Evolutionary conservation across 2,797 vertebrate species (phyloP).

Genomic region (Poecilia gillii): DNA sequence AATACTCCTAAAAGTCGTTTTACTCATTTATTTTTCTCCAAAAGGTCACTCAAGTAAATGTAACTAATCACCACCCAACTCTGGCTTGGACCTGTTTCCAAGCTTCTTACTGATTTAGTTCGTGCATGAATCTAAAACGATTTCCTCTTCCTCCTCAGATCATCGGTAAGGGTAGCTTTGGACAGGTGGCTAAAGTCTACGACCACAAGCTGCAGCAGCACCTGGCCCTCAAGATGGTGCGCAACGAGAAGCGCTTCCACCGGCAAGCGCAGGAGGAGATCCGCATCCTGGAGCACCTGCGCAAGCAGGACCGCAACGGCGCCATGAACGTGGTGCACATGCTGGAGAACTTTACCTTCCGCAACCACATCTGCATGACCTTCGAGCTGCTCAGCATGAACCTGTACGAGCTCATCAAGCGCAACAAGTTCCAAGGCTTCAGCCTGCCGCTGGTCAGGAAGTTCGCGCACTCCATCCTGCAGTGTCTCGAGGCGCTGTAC

Average conservation of each 20-base stretch:
- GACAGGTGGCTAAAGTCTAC: constrained; percentile 96
- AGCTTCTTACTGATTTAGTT: background rate
- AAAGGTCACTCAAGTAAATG: no score
- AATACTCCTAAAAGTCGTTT: no score
- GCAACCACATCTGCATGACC: constrained; percentile 98
- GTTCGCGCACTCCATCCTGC: constrained; percentile 96
- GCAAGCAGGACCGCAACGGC: constrained; percentile 94
- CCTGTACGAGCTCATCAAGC: constrained; percentile 96
- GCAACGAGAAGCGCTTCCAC: constrained; percentile 97
- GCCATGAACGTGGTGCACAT: constrained; percentile 97
- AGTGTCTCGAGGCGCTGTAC: constrained; percentile 92
- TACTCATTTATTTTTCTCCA: no score
- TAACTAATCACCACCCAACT: no score
- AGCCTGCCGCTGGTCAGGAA: constrained; percentile 94
- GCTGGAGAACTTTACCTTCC: constrained; percentile 97
- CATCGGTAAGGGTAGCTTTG: constrained; percentile 98
- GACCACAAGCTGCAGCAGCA: constrained; percentile 97
- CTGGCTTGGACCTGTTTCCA: background rate
- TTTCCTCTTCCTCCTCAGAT: constrained; percentile 79
- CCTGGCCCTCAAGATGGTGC: constrained; percentile 97
- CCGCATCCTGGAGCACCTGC: constrained; percentile 94
- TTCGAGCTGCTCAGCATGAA: constrained; percentile 98
- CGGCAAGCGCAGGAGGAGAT: constrained; percentile 97
- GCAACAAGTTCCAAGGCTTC: constrained; percentile 98
- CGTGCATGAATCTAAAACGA: no score